Base-by-base conservation (phyloP, 2,797 vertebrate genomes). In the Sternarchorhynchus goeldii region DNA sequence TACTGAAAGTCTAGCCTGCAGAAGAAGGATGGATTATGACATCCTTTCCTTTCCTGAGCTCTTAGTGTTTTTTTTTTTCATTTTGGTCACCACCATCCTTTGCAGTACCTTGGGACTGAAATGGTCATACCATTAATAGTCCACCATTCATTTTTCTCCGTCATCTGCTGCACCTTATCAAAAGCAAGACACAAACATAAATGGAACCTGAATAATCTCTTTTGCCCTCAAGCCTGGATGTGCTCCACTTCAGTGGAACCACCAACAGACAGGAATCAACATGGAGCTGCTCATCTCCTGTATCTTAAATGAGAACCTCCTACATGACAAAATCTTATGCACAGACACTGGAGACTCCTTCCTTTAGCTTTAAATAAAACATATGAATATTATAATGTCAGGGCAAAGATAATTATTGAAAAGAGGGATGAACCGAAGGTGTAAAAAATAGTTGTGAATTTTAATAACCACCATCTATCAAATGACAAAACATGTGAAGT, bases 281-380 rank as follows among this genome's bases (percentile, higher is more conserved):
- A 69, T 56, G 62, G 20, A 66, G 60, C 59, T 32, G 21, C n/a
- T 58, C 14, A 50, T 81, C 65, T 70, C 36, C 31, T 6, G 74
- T 69, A 72, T 80, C 77, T 72, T 60, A 75, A 77, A 65, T 6
- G 20, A 75, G 41, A 75, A 57, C n/a, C 68, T 58, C 60, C 66
- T 56, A 78, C 72, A 68, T 21, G 56, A 78, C 66, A 57, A 79
- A 81, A 78, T 25, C 59, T 70, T 41, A 45, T 25, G 69, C 34
- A 77, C 56, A 63, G 62, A 62, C 78, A 74, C 41, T 57, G 56
- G 45, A 79, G 73, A 77, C 39, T 73, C 66, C 57, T 34, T 34
- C 66, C 68, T 81, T 45, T 5, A 73, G 31, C 64, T 62, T 79
- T 85, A n/a, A 60, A 83, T 79, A 62, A 81, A 83, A 79, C 62